Evolutionary conservation across 2,797 vertebrate genomes (phyloP).

Genomic region (Helarctos malayanus): DNA sequence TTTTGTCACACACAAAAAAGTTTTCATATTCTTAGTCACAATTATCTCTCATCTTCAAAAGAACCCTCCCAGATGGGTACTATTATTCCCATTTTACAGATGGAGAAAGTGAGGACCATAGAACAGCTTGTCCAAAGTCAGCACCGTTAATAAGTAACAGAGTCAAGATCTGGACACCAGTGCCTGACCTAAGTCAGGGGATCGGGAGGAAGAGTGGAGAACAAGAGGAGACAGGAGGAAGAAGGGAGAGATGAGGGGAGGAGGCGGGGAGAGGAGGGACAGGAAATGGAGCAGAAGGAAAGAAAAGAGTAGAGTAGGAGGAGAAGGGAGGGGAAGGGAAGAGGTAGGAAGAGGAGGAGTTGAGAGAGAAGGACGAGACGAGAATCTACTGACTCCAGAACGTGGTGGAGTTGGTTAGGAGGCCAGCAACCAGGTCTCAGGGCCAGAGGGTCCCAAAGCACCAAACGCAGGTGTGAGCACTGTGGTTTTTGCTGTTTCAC

Average conservation of each 20-base stretch:
- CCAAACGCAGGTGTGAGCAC: background rate
- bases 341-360: background rate
- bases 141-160: background rate
- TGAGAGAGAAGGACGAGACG: background rate
- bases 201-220: background rate
- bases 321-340: background rate
- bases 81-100: background rate
- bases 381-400: background rate
- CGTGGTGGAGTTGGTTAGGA: background rate
- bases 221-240: background rate
- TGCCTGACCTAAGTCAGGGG: background rate
- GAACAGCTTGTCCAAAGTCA: background rate
- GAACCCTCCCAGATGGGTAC: background rate
- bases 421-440: background rate
- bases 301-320: background rate
- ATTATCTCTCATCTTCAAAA: background rate
- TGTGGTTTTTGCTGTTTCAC: background rate
- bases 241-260: background rate
- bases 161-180: background rate
- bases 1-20: background rate
- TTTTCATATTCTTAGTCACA: background rate
- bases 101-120: background rate
- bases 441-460: background rate
- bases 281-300: background rate
- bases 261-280: background rate